Evolutionary conservation across 1,140 invertebrate genomes (phyloP), one percentile per base, ranked within the genome.

Genomic region (Heliconius himera): DNA sequence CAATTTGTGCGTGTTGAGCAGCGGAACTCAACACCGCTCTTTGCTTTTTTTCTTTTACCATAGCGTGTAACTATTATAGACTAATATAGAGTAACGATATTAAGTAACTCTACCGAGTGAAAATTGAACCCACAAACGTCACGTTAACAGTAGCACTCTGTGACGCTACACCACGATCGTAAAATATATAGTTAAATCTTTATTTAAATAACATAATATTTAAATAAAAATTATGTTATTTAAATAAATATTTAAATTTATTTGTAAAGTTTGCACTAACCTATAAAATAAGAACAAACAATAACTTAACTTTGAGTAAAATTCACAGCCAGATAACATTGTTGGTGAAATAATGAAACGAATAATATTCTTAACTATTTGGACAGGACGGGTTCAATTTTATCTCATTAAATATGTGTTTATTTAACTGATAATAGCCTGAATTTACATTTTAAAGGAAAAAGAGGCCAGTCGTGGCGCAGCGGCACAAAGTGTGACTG

Each of bases 401-500:
- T 85, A 84, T 83, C 81, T 80, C 70, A 73, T 26, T 70, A 79
- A 83, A 81, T 80, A 82, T 54, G 81, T 46, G 41, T 46, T 46
- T 46, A 46, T 46, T 46, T 11, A 46, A 74, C 83, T 83, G 85
- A 88, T 86, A 88, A 86, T 86, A 82, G 70, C 56, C 79, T 76
- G 56, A 83, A 83, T 83, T 85, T 84, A 79, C 80, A 79, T 83
- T 80, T 66, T 46, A 41, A 41, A 26, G 1, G 26, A 26, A 26
- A 26, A 26, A 26, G 26, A 26, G 1, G 26, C 26, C 26, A 26
- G 26, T 26, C 26, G 26, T 26, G 26, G 26, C 26, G 26, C 26
- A 26, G 26, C 26, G 26, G 26, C 26, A 26, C 26, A 26, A 26
- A 26, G 26, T 26, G 26, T 26, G 26, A 26, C 26, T 26, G 26